Conservation (phyloP, 2,113 vertebrate genomes). For the Pelecanus crispus region DNA sequence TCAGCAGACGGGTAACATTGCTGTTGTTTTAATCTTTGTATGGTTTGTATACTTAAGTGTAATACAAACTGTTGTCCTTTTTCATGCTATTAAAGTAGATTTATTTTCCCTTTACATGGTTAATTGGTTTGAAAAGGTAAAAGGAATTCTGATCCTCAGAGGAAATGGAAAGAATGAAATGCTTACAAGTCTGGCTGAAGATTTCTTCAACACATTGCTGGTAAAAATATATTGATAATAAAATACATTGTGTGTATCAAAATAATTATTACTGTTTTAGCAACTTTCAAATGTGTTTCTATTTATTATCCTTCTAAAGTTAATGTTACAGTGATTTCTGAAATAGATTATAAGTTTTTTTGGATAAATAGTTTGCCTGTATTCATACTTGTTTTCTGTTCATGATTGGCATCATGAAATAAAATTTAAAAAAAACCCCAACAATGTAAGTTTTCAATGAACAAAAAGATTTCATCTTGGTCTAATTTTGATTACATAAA, state of each 20-base stretch:
- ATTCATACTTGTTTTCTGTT: background rate
- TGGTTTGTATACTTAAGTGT: background rate
- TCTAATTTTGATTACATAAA: background rate
- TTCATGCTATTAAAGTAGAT: background rate
- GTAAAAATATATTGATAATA: constrained; percentile 62
- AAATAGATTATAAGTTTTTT: background rate
- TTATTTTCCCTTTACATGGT: constrained; percentile 80
- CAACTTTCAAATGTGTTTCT: background rate
- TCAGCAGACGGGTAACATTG: background rate
- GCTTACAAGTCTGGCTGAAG: constrained; percentile 79
- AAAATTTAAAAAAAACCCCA: background rate
- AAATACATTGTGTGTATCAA: background rate
- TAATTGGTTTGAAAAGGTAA: constrained; percentile 89
- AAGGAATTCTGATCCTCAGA: constrained; percentile 75
- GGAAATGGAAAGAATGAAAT: constrained; percentile 74
- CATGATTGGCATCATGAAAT: background rate
- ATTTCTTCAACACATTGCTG: constrained; percentile 85
- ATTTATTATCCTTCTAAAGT: background rate
- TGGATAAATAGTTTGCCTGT: background rate
- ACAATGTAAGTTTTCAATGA: background rate
- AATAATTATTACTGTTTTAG: background rate
- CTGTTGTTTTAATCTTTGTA: background rate
- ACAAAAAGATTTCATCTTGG: background rate
- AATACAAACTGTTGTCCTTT: background rate
- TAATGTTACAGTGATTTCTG: background rate